phyloP scores from a whole-genome alignment of 2,113 vertebrate genomes.

The Vidua chalybeata region DNA sequence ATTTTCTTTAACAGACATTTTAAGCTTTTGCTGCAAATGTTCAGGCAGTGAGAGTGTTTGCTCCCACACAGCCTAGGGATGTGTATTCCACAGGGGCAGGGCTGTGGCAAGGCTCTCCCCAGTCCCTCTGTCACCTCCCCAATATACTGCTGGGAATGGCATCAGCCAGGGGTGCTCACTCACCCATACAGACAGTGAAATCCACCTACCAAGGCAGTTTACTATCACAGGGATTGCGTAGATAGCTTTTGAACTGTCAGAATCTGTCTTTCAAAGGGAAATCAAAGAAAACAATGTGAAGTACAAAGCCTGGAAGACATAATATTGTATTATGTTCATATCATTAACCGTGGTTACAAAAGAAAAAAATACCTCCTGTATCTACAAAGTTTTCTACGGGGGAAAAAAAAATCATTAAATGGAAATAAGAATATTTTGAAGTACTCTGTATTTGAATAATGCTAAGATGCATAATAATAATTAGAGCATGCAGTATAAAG shows the following conservation, averaged over 20 bases:
- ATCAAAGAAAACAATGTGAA: constrained; percentile 47
- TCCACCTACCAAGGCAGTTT: constrained; percentile 6
- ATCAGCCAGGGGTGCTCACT: not conserved
- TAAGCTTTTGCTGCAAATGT: not conserved
- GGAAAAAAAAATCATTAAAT: not conserved
- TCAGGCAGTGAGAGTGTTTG: not conserved
- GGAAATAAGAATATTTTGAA: constrained; percentile 32
- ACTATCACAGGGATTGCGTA: constrained; percentile 19
- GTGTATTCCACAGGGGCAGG: not conserved
- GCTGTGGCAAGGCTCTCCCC: not conserved
- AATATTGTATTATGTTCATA: constrained; percentile 17
- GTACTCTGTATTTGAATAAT: not conserved
- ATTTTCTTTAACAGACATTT: constrained; percentile 35
- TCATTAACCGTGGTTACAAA: not conserved
- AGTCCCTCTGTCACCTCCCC: not conserved
- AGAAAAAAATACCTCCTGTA: not conserved
- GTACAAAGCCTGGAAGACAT: constrained; percentile 36
- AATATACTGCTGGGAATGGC: not conserved
- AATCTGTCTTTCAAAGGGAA: constrained; percentile 47
- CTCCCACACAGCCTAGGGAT: not conserved
- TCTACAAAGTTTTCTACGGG: not conserved
- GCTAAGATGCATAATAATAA: not conserved
- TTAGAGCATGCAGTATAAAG: not conserved
- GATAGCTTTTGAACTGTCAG: constrained; percentile 63
- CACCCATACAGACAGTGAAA: not conserved